phyloP scores from a whole-genome alignment of 2,797 vertebrate species.

The Sarcophilus harrisii region DNA sequence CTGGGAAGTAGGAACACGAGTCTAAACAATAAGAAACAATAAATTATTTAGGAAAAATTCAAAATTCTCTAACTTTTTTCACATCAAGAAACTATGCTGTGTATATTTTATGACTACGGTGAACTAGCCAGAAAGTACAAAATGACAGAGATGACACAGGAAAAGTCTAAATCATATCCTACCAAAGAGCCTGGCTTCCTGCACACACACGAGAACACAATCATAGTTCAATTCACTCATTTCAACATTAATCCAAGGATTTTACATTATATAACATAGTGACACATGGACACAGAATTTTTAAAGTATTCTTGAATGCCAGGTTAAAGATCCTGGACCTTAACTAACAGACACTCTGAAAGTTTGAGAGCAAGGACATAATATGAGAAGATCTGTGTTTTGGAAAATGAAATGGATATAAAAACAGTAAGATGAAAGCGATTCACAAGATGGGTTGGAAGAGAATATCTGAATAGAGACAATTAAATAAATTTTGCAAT shows the following conservation, averaged over 20 bases:
- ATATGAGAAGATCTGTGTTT: neutral
- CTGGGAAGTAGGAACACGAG: slow-evolving; percentile 83
- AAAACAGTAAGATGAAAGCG: neutral
- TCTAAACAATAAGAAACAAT: slow-evolving; percentile 54
- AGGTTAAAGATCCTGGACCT: neutral
- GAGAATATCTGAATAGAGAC: neutral
- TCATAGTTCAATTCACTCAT: neutral
- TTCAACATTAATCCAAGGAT: neutral
- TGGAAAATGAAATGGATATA: neutral
- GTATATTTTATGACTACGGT: neutral
- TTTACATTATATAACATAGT: neutral
- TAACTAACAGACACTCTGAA: neutral
- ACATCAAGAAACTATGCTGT: neutral
- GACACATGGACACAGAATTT: neutral
- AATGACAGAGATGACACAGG: neutral
- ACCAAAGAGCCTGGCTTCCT: neutral
- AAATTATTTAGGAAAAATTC: slow-evolving; percentile 34
- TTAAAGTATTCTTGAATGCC: neutral
- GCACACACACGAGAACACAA: neutral
- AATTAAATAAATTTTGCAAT: neutral
- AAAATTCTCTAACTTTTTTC: neutral
- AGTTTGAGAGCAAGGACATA: neutral
- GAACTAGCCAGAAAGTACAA: neutral
- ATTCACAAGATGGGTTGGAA: neutral
- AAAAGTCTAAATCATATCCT: neutral